Base-by-base conservation (phyloP, 2,888 invertebrate species). In the Trissonchulus latispiculum region DNA sequence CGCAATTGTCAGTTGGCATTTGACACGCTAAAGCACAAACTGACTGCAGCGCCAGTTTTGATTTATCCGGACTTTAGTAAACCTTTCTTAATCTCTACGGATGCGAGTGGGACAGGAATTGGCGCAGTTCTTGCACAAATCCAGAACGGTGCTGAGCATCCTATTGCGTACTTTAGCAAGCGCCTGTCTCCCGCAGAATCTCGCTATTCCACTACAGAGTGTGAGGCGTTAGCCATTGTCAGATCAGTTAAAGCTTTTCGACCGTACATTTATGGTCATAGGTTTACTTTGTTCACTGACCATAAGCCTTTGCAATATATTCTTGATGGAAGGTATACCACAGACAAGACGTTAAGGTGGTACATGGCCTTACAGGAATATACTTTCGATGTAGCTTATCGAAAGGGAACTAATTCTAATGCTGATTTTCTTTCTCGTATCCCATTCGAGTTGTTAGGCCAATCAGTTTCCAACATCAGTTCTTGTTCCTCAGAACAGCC, bases 21-120 rank as follows among this genome's bases (percentile, higher is more conserved):
- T n/a, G 33, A 64, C 8, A 64, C 8, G 8, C 28, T 64, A 29
- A 64, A 64, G 64, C 64, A n/a, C 15, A 15, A n/a, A 8, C 64
- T 64, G 18, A n/a, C 28, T 3, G 28, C 8, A 31, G 64, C 64
- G 15, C 64, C 64, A 31, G 28, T n/a, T 3, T n/a, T 64, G 28
- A n/a, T 31, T 31, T 64, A 64, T 64, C 64, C 64, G 33, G 64
- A 64, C 33, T 64, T 64, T n/a, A 64, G 15, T 64, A 64, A 64
- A 33, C 29, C 64, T 31, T 64, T 64, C 28, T 8, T 64, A 29
- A n/a, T 64, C 29, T n/a, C 8, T 18, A 64, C 64, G 8, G 64
- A 64, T n/a, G 64, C 64, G 8, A 64, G 64, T 29, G 28, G 28
- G 15, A 64, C 64, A 8, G 64, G 64, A 31, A 64, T 64, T 31